Conservation (phyloP, 2,888 invertebrate species). For the Ectemnius continuus region DNA sequence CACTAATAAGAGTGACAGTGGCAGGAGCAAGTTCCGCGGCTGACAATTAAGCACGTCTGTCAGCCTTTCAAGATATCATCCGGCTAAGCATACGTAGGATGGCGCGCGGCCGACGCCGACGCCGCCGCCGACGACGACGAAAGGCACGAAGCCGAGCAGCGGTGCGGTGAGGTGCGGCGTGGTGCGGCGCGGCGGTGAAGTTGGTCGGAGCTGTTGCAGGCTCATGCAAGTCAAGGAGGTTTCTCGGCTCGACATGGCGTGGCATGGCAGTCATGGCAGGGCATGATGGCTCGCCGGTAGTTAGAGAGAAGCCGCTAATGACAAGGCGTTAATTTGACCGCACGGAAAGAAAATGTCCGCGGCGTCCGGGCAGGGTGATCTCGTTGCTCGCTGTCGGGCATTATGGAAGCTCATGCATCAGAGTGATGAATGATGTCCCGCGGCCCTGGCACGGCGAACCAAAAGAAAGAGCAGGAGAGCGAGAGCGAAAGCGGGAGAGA, state of each 20-base stretch:
- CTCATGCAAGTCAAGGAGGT: constrained; percentile 25
- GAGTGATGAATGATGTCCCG: constrained; percentile 71
- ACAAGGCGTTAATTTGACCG: constrained; percentile 66
- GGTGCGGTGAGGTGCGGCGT: too few relatives aligned
- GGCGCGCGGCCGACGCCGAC: too few relatives aligned
- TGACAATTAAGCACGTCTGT: neutral
- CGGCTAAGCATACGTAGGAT: neutral
- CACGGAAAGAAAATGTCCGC: constrained; percentile 57
- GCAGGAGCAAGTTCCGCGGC: too few relatives aligned
- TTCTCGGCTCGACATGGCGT: constrained; percentile 10
- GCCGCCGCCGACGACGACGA: neutral
- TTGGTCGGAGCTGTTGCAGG: neutral
- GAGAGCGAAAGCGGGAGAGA: too few relatives aligned
- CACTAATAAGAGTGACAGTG: too few relatives aligned
- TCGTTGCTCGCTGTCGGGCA: constrained; percentile 60
- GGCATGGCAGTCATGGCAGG: constrained; percentile 12
- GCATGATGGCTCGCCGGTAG: constrained; percentile 35
- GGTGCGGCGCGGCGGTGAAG: neutral
- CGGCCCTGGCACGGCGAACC: constrained; percentile 59
- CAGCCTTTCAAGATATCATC: constrained; percentile 6
- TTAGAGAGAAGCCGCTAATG: constrained; percentile 57
- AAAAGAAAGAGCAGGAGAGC: constrained; percentile 36
- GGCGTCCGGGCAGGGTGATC: constrained; percentile 53
- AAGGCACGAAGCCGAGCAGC: neutral
- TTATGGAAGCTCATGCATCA: constrained; percentile 70